A percentile compares a stretch with the other conserved stretches of the same genome.
Evolutionary conservation across 2,113 vertebrate genomes (phyloP).

Genomic region (Arothron firmamentum): DNA sequence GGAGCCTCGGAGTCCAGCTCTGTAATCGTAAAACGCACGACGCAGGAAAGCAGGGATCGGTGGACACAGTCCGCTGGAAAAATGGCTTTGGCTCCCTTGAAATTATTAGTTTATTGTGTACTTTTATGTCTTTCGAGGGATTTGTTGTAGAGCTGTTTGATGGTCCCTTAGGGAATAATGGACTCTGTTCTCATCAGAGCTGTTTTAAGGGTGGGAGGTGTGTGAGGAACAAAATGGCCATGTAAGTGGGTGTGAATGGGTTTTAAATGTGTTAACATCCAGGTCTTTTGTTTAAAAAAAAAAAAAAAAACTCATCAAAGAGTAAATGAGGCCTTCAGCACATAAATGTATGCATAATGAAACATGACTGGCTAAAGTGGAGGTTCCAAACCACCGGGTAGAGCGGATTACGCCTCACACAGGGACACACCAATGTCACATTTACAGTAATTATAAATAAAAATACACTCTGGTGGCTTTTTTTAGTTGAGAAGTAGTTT

Average conservation of each 20-base stretch:
- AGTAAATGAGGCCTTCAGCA: constrained; percentile 1
- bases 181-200: constrained; percentile 6
- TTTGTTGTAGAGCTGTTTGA: constrained; percentile 16
- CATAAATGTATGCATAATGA: not conserved
- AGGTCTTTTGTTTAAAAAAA: not conserved
- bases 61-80: constrained; percentile 27
- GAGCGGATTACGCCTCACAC: too few species aligned
- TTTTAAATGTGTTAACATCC: constrained; percentile 1
- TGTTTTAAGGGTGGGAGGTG: not conserved
- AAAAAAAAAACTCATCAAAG: not conserved
- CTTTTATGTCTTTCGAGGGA: constrained; percentile 8
- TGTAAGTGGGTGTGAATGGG: not conserved
- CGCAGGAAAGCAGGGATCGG: constrained; percentile 27
- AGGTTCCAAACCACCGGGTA: too few species aligned
- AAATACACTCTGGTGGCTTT: too few species aligned
- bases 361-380: not conserved
- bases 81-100: constrained; percentile 29
- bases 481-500: too few species aligned
- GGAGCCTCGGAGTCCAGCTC: constrained; percentile 47
- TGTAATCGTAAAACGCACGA: constrained; percentile 43
- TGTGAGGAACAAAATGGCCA: constrained; percentile 5
- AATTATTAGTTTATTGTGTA: constrained; percentile 30
- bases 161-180: constrained; percentile 1
- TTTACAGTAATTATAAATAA: too few species aligned
- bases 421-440: too few species aligned